Evolutionary conservation across 2,113 vertebrate species (phyloP).

Genomic region (Microtus richardsoni): DNA sequence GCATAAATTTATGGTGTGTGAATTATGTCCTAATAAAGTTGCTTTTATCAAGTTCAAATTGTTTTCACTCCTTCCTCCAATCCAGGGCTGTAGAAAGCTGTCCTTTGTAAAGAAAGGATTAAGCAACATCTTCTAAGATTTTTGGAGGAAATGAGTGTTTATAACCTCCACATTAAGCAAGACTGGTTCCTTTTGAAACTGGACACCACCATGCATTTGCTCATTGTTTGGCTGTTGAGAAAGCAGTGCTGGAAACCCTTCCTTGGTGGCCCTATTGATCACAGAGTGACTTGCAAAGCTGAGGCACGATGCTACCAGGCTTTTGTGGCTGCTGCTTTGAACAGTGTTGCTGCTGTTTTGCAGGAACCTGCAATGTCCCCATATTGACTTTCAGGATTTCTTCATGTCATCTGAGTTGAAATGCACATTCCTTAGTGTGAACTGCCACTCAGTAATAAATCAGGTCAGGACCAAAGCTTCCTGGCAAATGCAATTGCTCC

Average conservation of each 20-base stretch:
- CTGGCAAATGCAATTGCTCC: background rate
- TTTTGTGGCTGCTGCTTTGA: constrained; percentile 10
- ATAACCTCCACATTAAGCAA: constrained; percentile 70
- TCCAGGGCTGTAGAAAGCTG: constrained; percentile 72
- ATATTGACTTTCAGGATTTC: background rate
- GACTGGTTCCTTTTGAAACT: constrained; percentile 79
- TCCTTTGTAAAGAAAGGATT: constrained; percentile 53
- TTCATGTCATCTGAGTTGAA: constrained; percentile 12
- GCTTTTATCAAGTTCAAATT: constrained; percentile 42
- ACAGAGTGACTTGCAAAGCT: constrained; percentile 78
- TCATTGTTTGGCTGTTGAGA: constrained; percentile 79
- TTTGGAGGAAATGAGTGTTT: constrained; percentile 80
- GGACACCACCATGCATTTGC: constrained; percentile 82
- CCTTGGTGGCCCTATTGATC: constrained; percentile 78
- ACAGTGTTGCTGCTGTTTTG: background rate
- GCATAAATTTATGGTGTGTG: background rate
- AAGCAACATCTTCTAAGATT: constrained; percentile 73
- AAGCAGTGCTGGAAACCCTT: constrained; percentile 79
- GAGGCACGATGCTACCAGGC: constrained; percentile 41
- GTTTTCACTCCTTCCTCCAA: constrained; percentile 66
- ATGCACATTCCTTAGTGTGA: background rate
- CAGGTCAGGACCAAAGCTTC: constrained; percentile 14
- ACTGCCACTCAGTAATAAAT: background rate
- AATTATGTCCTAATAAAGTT: constrained; percentile 30
- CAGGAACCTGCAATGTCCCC: background rate